phyloP scores from a whole-genome alignment of 2,113 vertebrate species.

The Tauraco erythrolophus region DNA sequence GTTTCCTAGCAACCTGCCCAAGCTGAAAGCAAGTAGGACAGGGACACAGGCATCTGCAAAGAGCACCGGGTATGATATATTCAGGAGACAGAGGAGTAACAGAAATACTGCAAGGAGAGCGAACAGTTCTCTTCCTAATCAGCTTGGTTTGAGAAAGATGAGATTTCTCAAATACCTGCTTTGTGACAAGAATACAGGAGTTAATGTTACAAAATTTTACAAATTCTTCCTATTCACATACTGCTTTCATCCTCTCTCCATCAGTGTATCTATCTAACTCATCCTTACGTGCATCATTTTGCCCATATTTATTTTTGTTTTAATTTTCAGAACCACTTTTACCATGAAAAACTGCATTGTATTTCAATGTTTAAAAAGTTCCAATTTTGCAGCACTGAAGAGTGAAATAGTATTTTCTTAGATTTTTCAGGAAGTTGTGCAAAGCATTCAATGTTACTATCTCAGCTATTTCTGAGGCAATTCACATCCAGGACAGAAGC shows the following conservation, averaged over 20 bases:
- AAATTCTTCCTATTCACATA: not conserved
- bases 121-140: not conserved
- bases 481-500: not conserved
- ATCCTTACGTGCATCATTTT: not conserved
- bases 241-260: not conserved
- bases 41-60: not conserved
- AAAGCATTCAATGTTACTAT: not conserved
- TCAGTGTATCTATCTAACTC: not conserved
- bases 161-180: not conserved
- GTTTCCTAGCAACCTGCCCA: not conserved
- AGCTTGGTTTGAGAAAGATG: not conserved
- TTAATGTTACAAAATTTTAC: not conserved
- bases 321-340: not conserved
- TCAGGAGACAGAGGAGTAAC: not conserved
- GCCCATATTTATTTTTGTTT: not conserved
- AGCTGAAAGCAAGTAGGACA: not conserved
- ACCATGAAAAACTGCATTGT: not conserved
- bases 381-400: not conserved
- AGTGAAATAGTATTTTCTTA: not conserved
- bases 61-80: not conserved
- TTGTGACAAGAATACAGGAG: fast-evolving
- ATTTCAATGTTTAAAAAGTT: not conserved
- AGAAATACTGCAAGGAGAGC: not conserved
- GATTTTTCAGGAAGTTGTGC: not conserved
- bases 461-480: not conserved